Base-by-base conservation (phyloP, 2,797 vertebrate genomes). In the Okamejei kenojei region DNA sequence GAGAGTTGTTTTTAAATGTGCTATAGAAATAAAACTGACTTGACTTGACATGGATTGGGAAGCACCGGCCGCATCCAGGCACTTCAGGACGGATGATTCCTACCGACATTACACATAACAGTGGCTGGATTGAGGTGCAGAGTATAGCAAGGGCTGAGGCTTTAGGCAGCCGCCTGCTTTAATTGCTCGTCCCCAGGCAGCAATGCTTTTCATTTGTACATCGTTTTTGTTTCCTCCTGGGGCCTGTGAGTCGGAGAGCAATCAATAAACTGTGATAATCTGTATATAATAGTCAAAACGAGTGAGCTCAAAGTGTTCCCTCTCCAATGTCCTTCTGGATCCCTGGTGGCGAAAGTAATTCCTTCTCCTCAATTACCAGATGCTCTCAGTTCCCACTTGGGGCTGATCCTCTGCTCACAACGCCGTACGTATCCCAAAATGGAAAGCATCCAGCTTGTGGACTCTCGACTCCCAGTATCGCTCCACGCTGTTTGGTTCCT, bases 211-310 rank as follows among this genome's bases (percentile, higher is more conserved):
- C n/a, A 88, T 88, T 88, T 68, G 63, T 88, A 88, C 65, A 88
- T 68, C n/a, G 17, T 21, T 2, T 15, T 86, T 32, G 26, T 63
- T 63, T 63, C 84, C 84, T 88, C 84, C 84, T 21, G 84, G 65
- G 84, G 17, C 63, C 35, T 68, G n/a, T 7, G 17, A 35, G 84
- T 9, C 84, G 32, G 63, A 68, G 63, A 88, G 63, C 63, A 19
- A 88, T 88, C 84, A 88, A 88, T 68, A 88, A 88, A 35, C 65
- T 88, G 63, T 88, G 84, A 68, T 88, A 88, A 88, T 88, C 84
- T 63, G 61, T 68, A 68, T 38, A 88, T 88, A 88, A 88, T 63
- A 88, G 35, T 88, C 84, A 68, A 63, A 88, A 68, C 63, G 32
- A 88, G 32, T n/a, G 63, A 63, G 84, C 84, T 68, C 65, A 88